Evolutionary conservation across 2,888 invertebrate genomes (phyloP), one percentile per base, ranked within the genome.

Genomic region (Synergus umbraculus): DNA sequence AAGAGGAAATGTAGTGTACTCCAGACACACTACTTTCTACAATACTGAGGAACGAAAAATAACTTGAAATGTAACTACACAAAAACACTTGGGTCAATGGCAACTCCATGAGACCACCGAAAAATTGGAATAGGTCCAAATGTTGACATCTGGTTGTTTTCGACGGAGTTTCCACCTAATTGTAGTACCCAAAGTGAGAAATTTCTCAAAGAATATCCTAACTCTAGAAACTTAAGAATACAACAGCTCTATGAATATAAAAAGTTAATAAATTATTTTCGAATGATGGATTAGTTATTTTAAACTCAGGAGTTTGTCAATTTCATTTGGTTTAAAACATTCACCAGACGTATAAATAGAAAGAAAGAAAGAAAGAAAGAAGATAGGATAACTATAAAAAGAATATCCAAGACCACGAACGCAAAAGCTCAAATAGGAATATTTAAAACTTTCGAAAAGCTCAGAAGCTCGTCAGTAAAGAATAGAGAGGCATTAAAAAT

Each of bases 51-150:
- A 49, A 49, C 46, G 44, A 10, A 69, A 49, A 69, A 49, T 46
- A 69, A 69, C 46, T 46, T 67, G 37, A 73, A 54, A 73, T 18
- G 37, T 73, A n/a, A 58, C 73, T 54, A 54, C 73, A 73, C 73
- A 37, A 73, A 73, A 73, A 73, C 73, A 73, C 73, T 73, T 73
- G 54, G 73, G 73, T 73, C 73, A 73, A 73, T 73, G 73, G 73
- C 54, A 73, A 73, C 41, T 73, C 73, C 73, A 73, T 73, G 73
- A 73, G 73, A 73, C 37, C 73, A 66, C n/a, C 46, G 7, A 41
- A 73, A 73, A 73, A n/a, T 73, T 73, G 73, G 73, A 73, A 73
- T 37, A 29, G 37, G 10, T 54, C 73, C 73, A 73, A 73, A 73
- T 73, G 73, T 73, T 73, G 73, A 73, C 73, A 73, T 73, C 73